These are phyloP conservation scores for Tetragonisca angustula DNA, from an alignment of 2,888 invertebrate genomes.

Conservation along the genomic window DNA sequence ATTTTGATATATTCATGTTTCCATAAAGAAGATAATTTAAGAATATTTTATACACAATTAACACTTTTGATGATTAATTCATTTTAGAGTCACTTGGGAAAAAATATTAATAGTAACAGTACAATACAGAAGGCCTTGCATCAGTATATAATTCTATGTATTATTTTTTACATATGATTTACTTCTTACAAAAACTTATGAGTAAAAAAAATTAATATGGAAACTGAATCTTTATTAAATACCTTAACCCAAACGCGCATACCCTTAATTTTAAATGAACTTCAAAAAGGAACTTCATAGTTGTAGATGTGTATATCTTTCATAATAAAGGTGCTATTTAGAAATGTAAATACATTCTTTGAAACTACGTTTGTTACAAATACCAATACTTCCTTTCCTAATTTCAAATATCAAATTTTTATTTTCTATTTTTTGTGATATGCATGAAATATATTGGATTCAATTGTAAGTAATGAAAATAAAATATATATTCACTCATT, in stretches of 20 bases:
- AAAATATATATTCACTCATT: slow-evolving; percentile 33
- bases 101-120: slow-evolving; percentile 8
- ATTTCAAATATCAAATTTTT: not conserved
- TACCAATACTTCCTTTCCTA: not conserved
- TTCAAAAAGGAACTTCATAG: slow-evolving; percentile 53
- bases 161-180: slow-evolving; percentile 21
- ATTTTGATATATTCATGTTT: slow-evolving; percentile 13
- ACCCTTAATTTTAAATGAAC: slow-evolving; percentile 22
- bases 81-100: not conserved
- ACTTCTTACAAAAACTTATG: slow-evolving; percentile 5
- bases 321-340: slow-evolving; percentile 14
- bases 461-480: slow-evolving; percentile 2
- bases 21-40: not conserved
- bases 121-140: slow-evolving; percentile 23
- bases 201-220: slow-evolving; percentile 20
- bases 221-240: slow-evolving; percentile 14
- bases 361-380: slow-evolving; percentile 29
- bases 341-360: slow-evolving; percentile 26
- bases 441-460: slow-evolving; percentile 35
- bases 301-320: slow-evolving; percentile 22
- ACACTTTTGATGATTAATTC: not conserved
- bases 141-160: slow-evolving; percentile 1
- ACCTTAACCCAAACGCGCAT: slow-evolving; percentile 14
- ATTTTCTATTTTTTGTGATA: not conserved
- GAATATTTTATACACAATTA: slow-evolving; percentile 17